Base-by-base conservation (phyloP, 35 echinoderm and acorn worm species). In the Eucidaris tribuloides region DNA sequence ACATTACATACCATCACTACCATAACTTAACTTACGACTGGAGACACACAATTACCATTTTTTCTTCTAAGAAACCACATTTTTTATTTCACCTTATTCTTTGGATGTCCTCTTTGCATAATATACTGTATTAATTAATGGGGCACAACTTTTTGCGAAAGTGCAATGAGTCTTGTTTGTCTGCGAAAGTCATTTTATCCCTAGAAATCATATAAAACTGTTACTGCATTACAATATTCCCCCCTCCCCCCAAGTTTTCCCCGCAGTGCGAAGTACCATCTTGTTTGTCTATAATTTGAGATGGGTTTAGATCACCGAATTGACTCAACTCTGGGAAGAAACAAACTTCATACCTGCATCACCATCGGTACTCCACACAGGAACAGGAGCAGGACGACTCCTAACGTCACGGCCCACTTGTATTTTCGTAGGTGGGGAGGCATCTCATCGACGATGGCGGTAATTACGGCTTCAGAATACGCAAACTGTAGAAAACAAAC, bases 391-490 rank as follows among this genome's bases (percentile, higher is more conserved):
- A 58, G 43, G 40, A 85, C 88, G 1, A 48, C 65, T 4, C 61
- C 27, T 7, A 85, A 35, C 18, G 89, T 97, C 3, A 92, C 42
- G 24, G 86, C 15, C 44, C 81, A 83, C 62, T 97, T 97, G 30
- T 45, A 86, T 58, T 90, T 90, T 22, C 43, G 36, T 11, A 24
- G 4, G n/a, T 62, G 48, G 34, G 58, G 62, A 7, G 85, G 82
- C 3, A 92, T 46, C 50, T 84, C 89, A 71, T 97, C 94, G 15
- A 85, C 23, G 22, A 92, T 86, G 33, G 85, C 94, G 28, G 89
- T 89, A 28, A 91, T 91, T 0, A 92, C 81, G 17, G 94, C 88
- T 50, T 97, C 89, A 62, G 87, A 89, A 89, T 92, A 92, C 25
- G 94, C 94, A 66, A 97, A 97, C 94, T 97, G 38, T 44, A 74